Evolutionary conservation across 1,140 invertebrate genomes (phyloP).

Genomic region (Anastrepha ludens): DNA sequence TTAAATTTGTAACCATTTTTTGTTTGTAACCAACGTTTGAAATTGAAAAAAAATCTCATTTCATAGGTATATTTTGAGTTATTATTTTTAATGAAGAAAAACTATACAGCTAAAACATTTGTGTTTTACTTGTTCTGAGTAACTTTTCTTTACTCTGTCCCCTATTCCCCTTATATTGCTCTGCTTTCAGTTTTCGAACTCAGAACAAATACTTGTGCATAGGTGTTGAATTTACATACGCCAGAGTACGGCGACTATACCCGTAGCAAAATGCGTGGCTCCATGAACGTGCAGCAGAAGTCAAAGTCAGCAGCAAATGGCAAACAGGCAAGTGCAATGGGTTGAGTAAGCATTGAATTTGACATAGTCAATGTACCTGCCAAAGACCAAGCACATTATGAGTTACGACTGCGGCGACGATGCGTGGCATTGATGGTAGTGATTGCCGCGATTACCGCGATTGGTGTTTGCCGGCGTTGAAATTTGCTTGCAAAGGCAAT

Average conservation of each 20-base stretch:
- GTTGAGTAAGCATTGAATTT: constrained; percentile 31
- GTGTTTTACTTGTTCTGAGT: too few relatives aligned
- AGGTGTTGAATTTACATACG: too few relatives aligned
- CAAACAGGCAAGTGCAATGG: constrained; percentile 43
- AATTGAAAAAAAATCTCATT: too few relatives aligned
- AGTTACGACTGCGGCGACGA: constrained; percentile 11
- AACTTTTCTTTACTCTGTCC: too few relatives aligned
- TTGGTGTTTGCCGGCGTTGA: neutral
- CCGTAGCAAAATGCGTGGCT: neutral
- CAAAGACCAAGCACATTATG: neutral
- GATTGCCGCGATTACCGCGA: neutral
- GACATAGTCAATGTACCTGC: neutral
- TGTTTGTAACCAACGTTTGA: too few relatives aligned
- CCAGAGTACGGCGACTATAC: neutral
- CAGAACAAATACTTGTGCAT: too few relatives aligned
- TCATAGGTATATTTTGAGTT: too few relatives aligned
- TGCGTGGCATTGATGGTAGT: constrained; percentile 2
- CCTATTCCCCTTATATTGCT: too few relatives aligned
- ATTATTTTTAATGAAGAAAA: too few relatives aligned
- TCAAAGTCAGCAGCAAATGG: constrained; percentile 26
- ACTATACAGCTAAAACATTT: too few relatives aligned
- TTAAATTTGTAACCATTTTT: too few relatives aligned
- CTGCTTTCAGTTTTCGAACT: too few relatives aligned
- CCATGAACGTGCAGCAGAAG: constrained; percentile 28
- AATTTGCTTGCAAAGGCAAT: neutral